These are phyloP conservation scores for Aleiodes leptofemur DNA, from an alignment of 2,888 invertebrate genomes.

Conservation along the genomic window DNA sequence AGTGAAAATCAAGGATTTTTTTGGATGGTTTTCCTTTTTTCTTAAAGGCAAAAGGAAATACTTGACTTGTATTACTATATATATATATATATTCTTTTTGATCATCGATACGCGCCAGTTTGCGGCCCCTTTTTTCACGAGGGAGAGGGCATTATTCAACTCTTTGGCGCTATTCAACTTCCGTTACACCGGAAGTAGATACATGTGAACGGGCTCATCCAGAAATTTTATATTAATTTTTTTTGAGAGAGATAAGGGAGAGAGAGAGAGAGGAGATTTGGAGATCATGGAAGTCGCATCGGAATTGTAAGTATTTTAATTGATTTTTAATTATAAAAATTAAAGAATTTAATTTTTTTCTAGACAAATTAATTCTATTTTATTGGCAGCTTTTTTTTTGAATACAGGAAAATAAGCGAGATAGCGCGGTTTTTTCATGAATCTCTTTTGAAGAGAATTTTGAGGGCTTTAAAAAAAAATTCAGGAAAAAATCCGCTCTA, in stretches of 20 bases:
- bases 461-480: too few species aligned
- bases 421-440: too few species aligned
- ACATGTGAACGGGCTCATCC: slow-evolving; percentile 66
- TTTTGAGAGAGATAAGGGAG: slow-evolving; percentile 1
- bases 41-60: too few species aligned
- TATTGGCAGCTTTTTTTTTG: too few species aligned
- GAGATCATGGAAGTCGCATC: slow-evolving; percentile 70
- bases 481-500: too few species aligned
- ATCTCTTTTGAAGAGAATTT: too few species aligned
- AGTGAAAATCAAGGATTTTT: background rate
- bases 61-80: background rate
- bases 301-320: slow-evolving; percentile 68
- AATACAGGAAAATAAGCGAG: too few species aligned
- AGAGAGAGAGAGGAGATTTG: slow-evolving; percentile 44
- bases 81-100: background rate
- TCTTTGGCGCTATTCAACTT: slow-evolving; percentile 67
- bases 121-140: slow-evolving; percentile 34
- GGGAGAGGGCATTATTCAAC: slow-evolving; percentile 24
- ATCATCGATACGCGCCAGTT: slow-evolving; percentile 37
- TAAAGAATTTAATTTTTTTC: too few species aligned
- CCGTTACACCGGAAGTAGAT: slow-evolving; percentile 77
- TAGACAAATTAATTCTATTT: too few species aligned
- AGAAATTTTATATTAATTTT: slow-evolving; percentile 50
- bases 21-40: background rate
- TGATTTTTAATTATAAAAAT: background rate